Percentiles rank a stretch among this genome's conserved stretches.
Conservation (phyloP, 2,888 invertebrate species). For the Plutella xylostella region DNA sequence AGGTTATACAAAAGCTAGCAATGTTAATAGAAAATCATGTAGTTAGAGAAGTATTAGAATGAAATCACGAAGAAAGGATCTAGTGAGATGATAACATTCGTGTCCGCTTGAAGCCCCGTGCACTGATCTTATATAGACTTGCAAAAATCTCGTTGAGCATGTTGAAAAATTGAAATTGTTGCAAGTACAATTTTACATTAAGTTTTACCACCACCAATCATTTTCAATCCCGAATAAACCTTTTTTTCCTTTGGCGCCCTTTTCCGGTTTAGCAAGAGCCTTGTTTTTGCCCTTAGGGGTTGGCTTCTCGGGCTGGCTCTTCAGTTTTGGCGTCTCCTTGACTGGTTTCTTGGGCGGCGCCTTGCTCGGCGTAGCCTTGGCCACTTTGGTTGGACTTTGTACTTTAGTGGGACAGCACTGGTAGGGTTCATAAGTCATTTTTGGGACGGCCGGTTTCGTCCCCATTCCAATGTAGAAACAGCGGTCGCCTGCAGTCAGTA, state of each 20-base stretch:
- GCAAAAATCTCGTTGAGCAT: slow-evolving; percentile 33
- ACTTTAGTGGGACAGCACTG: slow-evolving; percentile 93
- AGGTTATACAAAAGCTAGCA: slow-evolving; percentile 49
- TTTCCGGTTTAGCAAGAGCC: slow-evolving; percentile 67
- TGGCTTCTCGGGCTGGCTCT: slow-evolving; percentile 16
- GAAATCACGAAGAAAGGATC: slow-evolving; percentile 25
- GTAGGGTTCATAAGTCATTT: slow-evolving; percentile 87
- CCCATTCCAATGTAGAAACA: slow-evolving; percentile 97
- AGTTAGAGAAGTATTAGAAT: slow-evolving; percentile 39
- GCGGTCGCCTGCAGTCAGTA: slow-evolving; percentile 96
- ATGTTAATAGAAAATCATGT: slow-evolving; percentile 49
- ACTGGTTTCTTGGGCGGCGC: slow-evolving; percentile 68
- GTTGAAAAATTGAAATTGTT: slow-evolving; percentile 22
- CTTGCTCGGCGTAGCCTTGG: slow-evolving; percentile 77
- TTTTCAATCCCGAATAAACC: slow-evolving; percentile 89
- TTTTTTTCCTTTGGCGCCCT: slow-evolving; percentile 76
- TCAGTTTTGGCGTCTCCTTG: slow-evolving; percentile 47
- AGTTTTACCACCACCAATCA: slow-evolving; percentile 82
- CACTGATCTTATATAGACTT: slow-evolving; percentile 31
- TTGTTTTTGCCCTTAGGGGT: slow-evolving; percentile 57
- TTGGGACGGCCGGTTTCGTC: slow-evolving; percentile 82
- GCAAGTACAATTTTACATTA: slow-evolving; percentile 37
- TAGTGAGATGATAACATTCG: slow-evolving; percentile 44
- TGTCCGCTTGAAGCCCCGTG: slow-evolving; percentile 59
- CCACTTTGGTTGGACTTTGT: slow-evolving; percentile 82